Evolutionary conservation across 2,113 vertebrate genomes (phyloP), one percentile per base, ranked within the genome.

Genomic region (Xiphophorus hellerii): DNA sequence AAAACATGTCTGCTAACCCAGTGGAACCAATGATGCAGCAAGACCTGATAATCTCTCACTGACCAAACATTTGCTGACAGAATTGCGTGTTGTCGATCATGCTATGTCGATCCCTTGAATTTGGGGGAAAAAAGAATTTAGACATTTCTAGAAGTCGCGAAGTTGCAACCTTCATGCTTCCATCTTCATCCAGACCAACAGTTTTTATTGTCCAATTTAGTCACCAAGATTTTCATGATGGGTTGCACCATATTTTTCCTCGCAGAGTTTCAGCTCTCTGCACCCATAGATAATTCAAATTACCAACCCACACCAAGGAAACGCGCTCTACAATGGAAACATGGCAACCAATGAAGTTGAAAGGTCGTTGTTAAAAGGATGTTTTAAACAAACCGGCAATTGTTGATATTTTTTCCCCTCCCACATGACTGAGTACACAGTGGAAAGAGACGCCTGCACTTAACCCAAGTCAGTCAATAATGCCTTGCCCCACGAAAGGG

Each of bases 311-410:
- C 71, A 69, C 83, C 82, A 89, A 80, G 74, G 72, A 87, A 76
- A 84, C 62, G 69, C 66, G 67, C 71, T 70, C 63, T 3, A 2
- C 63, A 75, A 81, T 17, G 54, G 51, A 80, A 88, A 84, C 78
- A 85, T 75, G 70, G 62, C 54, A 66, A 60, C 69, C 78, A 75
- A 76, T 87, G 80, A 84, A 62, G 69, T 75, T 87, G 77, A 83
- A 88, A 60, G 71, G 80, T 48, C 62, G 33, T 81, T 80, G 77
- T 77, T 76, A 81, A 76, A 76, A 76, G 30, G 30, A 31, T 58
- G n/a, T 66, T 72, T 69, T 42, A 74, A 58, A 86, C 71, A 73
- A 84, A 78, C 37, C 67, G 64, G 71, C 35, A 70, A 72, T 74
- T 3, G 4, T 63, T 31, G 7, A 51, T 39, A 44, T 54, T 48